Base-by-base conservation (phyloP, 2,888 invertebrate genomes). In the Tuta absoluta region DNA sequence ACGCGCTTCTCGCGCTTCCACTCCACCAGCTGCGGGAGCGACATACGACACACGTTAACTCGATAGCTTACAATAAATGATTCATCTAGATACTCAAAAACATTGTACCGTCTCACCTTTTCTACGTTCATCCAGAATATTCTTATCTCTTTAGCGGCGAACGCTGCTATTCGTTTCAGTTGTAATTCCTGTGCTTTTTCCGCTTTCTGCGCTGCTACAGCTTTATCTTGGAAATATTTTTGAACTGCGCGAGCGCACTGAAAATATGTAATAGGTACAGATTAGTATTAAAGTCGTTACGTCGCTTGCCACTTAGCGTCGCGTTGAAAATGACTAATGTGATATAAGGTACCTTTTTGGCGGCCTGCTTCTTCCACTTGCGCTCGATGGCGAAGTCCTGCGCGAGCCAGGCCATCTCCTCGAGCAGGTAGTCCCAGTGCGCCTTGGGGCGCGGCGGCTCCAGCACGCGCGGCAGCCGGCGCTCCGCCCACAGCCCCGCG, bases 361-460 rank as follows among this genome's bases (percentile, higher is more conserved):
- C 98, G 5, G 98, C 97, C 66, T 97, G 96, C 85, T 98, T 98
- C 82, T 99, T 99, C 98, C 98, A 98, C 85, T 98, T 98, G 69
- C 99, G 94, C 87, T 99, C 99, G 85, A 98, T 97, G 33, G 97
- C 97, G 89, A 99, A 99, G 90, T 99, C 99, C 48, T 98, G 96
- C 45, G 98, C 97, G 72, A 99, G 93, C 99, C 99, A 99, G 48
- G 96, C 96, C 98, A 99, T 98, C 91, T 99, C 99, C 87, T 99
- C 99, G 51, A 99, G 92, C 69, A 99, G 92, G 87, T 98, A 99
- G 88, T 99, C 99, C 99, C 99, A 99, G 87, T 99, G 99, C 33
- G 97, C 96, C 91, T 99, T 99, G 63, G 95, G 93, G 69, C 99
- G 93, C 67, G 95, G 94, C 73, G 98, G 97, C 89, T 98, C 98